Base-by-base conservation (phyloP, 2,113 vertebrate genomes). In the Zosterops lateralis region DNA sequence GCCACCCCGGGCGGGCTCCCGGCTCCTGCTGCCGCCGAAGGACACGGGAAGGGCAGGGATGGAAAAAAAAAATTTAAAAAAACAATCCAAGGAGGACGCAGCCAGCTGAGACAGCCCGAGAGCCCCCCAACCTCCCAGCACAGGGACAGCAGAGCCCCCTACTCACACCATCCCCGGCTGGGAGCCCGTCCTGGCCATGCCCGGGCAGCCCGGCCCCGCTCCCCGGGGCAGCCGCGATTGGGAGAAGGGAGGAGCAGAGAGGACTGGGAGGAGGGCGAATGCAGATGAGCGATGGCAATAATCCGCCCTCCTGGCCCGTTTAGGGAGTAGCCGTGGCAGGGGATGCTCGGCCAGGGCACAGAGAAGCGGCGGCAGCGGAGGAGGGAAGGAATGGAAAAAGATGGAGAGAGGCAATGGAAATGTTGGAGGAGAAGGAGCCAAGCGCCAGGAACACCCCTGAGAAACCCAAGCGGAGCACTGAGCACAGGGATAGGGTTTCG, bases 31-130 rank as follows among this genome's bases (percentile, higher is more conserved):
- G 74, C 64, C 4, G 20, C 89, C 79, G 28, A 95, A 96, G 96
- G 96, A 88, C 96, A 42, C 22, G 32, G 75, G 89, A 96, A 96
- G 96, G 96, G 38, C 96, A 93, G 54, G 19, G 60, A 54, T 28
- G 85, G 65, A 4, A 32, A 42, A 64, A 60, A 38, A 36, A 36
- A 60, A 51, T 3, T 3, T 8, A 36, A 36, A 36, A 36, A 47
- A 65, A 51, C 61, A 66, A 40, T 12, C 34, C 48, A 4, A 38
- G 54, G 42, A 64, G 45, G 26, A 86, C 19, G 10, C 84, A 10
- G 54, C 28, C 74, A 24, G 58, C 2, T 1, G 72, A 58, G 61
- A 40, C 2, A 5, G 26, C 29, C 3, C 7, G 7, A 70, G 25
- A 54, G 38, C 57, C 81, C 7, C 26, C 36, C 83, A 34, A 2